Percentiles rank a stretch among this genome's conserved stretches.
Conservation (phyloP, 2,888 invertebrate species). For the Chloromyia formosa region DNA sequence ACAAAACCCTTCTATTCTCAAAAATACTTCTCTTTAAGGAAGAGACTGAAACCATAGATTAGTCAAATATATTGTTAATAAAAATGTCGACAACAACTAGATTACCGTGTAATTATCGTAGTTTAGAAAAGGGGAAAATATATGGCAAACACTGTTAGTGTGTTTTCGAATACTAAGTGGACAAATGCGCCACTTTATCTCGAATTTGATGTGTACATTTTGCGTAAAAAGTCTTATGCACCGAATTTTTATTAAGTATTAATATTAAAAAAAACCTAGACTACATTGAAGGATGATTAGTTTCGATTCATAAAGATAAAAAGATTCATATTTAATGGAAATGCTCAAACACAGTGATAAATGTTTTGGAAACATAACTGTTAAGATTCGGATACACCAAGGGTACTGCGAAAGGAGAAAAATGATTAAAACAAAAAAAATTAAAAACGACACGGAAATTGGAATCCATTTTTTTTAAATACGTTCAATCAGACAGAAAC, state of each 20-base stretch:
- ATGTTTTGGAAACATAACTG: background rate
- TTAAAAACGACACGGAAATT: no score
- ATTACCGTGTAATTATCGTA: conserved; percentile 34
- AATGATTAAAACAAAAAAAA: background rate
- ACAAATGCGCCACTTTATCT: conserved; percentile 31
- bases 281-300: background rate
- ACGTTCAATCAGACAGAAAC: conserved; percentile 17
- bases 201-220: conserved; percentile 38
- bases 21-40: conserved; percentile 20
- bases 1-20: no score
- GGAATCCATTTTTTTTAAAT: background rate
- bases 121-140: conserved; percentile 16
- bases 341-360: conserved; percentile 24
- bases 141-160: conserved; percentile 22
- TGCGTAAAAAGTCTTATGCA: conserved; percentile 48
- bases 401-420: no score
- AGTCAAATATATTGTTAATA: conserved; percentile 33
- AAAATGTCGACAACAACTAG: background rate
- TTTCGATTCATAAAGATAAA: conserved; percentile 14
- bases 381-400: no score
- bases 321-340: conserved; percentile 8
- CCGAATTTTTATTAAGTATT: conserved; percentile 9
- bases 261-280: conserved; percentile 27
- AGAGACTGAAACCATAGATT: conserved; percentile 24
- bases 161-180: conserved; percentile 36